Base-by-base conservation (phyloP, 2,888 invertebrate genomes). In the Dryococelus australis region DNA sequence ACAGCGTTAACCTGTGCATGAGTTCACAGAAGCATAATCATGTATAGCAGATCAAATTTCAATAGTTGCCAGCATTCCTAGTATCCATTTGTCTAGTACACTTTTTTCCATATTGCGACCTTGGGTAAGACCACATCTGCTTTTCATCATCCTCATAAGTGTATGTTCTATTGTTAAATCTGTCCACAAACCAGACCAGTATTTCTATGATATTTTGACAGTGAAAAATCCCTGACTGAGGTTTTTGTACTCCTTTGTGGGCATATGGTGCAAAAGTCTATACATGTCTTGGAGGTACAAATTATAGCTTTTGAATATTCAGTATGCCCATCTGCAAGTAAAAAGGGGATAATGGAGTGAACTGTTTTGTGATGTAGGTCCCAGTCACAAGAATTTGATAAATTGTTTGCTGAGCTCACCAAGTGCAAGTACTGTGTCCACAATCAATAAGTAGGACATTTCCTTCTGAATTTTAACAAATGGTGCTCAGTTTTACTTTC, bases 61-160 rank as follows among this genome's bases (percentile, higher is more conserved):
- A 65, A 65, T 12, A 65, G 65, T 65, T 65, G 65, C 65, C 16
- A 16, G 65, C 65, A 65, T 65, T 65, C 65, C 13, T 65, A 65
- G 65, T 65, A 65, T 65, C 20, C 65, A 65, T 16, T 65, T 65
- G 24, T 65, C 65, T 65, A 65, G 65, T 65, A 65, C 65, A 65
- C 65, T 65, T 65, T 65, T 16, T 65, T 65, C 16, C 65, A 65
- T 65, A 16, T 16, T 65, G 16, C 65, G 65, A 65, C 65, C 65
- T 20, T 24, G 65, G 16, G 65, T 65, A 65, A 65, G 65, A 24
- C 65, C 65, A 65, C 65, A 8, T 65, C 65, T 65, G 65, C 65
- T 65, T 65, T 65, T 65, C 65, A 65, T 65, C 65, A 65, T 65
- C 65, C 65, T 65, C 65, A 65, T 65, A 65, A 65, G 65, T 65